A percentile compares a stretch with the other conserved stretches of the same genome.
Evolutionary conservation across 2,888 invertebrate genomes (phyloP).

Genomic region (Oegoconia quadripuncta): DNA sequence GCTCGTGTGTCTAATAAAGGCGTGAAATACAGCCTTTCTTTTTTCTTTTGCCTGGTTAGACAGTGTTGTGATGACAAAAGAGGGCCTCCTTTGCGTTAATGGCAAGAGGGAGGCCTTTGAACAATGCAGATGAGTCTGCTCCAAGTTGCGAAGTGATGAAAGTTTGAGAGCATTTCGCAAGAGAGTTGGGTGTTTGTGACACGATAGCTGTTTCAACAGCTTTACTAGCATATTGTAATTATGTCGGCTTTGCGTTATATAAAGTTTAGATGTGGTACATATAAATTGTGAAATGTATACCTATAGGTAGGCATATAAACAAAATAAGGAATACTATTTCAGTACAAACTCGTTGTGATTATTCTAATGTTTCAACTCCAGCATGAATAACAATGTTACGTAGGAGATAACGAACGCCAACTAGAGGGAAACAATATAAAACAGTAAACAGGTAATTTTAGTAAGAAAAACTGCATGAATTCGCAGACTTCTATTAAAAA

Average conservation of each 20-base stretch:
- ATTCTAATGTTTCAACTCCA: too few relatives aligned
- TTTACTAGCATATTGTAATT: too few relatives aligned
- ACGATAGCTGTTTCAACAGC: constrained; percentile 10
- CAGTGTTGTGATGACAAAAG: constrained; percentile 48
- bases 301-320: too few relatives aligned
- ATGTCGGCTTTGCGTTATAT: constrained; percentile 12
- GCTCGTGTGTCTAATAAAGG: constrained; percentile 26
- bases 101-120: constrained; percentile 40
- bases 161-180: constrained; percentile 37
- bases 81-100: constrained; percentile 50
- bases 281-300: too few relatives aligned
- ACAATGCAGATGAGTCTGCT: constrained; percentile 45
- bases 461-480: too few relatives aligned
- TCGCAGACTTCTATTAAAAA: too few relatives aligned
- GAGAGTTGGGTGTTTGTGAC: constrained; percentile 17
- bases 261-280: constrained; percentile 24
- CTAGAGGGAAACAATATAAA: too few relatives aligned
- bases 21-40: constrained; percentile 33
- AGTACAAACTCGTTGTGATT: too few relatives aligned
- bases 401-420: too few relatives aligned
- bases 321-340: too few relatives aligned
- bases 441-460: too few relatives aligned
- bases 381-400: too few relatives aligned
- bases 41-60: constrained; percentile 35
- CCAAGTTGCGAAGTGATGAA: constrained; percentile 51